Base-by-base conservation (phyloP, 2,797 vertebrate genomes). In the Aphelocoma californica region DNA sequence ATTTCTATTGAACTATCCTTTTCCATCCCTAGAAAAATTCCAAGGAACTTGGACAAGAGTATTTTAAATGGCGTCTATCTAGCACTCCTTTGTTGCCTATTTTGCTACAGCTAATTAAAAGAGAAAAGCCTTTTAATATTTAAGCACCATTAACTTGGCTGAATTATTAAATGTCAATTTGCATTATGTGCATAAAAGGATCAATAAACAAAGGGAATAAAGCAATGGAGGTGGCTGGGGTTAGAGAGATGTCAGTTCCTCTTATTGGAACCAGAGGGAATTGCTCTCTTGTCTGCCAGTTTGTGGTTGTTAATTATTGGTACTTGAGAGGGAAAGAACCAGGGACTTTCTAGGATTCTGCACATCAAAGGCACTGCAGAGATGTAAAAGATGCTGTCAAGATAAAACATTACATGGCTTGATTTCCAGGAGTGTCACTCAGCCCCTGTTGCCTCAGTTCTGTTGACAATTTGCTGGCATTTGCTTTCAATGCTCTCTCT, bases 161-260 rank as follows among this genome's bases (percentile, higher is more conserved):
- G 97, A 97, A 98, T 98, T 98, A 97, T 97, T 97, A 97, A 98
- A 96, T 97, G 97, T 97, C 97, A 97, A 95, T 98, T 98, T 98
- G 96, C 97, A 97, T 98, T 97, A 96, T 89, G 72, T 95, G 95
- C 97, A 97, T 97, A 97, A 97, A 97, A 97, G 92, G 94, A 97
- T 98, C 96, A 74, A 97, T 98, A 97, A 98, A 97, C 97, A 92
- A 97, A 97, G 91, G 11, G 16, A 94, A 94, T 94, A 92, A 97
- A 96, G 91, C 93, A 92, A 74, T 71, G 82, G 77, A 90, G 74
- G 80, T 91, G 81, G 54, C 82, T 92, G 20, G 74, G 81, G 87
- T 94, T 92, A 90, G 93, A 82, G 93, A 74, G 54, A 34, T 96
- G 90, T 90, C 97, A 94, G 95, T 78, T 96, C 61, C 84, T 96